phyloP scores from a whole-genome alignment of 2,797 vertebrate genomes.

The Coendou prehensilis region DNA sequence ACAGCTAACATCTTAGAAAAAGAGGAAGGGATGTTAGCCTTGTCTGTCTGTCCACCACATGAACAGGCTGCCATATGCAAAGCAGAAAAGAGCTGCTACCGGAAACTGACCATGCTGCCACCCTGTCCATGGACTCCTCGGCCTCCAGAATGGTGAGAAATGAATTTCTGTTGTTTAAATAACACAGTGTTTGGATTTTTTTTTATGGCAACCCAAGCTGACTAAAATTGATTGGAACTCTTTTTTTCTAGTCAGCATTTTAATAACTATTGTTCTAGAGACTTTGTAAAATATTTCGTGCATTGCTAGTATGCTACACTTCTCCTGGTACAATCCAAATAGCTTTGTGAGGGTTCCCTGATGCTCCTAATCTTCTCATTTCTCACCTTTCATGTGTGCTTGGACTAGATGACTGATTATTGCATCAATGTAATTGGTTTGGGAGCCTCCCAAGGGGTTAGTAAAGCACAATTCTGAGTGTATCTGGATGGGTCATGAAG shows the following conservation, averaged over 20 bases:
- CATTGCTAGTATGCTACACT: neutral
- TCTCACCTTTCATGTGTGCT: neutral
- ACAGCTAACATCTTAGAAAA: neutral
- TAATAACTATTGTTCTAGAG: conserved; percentile 19
- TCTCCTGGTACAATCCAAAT: neutral
- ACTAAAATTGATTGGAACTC: neutral
- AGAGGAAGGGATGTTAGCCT: neutral
- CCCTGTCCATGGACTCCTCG: neutral
- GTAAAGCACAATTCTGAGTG: neutral
- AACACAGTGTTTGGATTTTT: neutral
- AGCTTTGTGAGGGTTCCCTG: neutral
- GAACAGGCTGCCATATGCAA: neutral
- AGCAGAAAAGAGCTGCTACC: neutral
- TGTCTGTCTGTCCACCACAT: neutral
- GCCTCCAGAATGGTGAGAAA: neutral
- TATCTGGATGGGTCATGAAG: neutral
- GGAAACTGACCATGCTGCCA: neutral
- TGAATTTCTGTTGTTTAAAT: neutral
- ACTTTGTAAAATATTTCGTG: neutral
- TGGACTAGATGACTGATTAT: neutral
- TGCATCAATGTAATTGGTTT: neutral
- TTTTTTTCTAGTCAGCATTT: neutral
- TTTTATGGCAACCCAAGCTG: neutral
- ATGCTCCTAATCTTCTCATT: neutral
- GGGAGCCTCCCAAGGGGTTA: neutral